phyloP scores from a whole-genome alignment of 1,140 invertebrate species.

The Geopemphigus sp. region DNA sequence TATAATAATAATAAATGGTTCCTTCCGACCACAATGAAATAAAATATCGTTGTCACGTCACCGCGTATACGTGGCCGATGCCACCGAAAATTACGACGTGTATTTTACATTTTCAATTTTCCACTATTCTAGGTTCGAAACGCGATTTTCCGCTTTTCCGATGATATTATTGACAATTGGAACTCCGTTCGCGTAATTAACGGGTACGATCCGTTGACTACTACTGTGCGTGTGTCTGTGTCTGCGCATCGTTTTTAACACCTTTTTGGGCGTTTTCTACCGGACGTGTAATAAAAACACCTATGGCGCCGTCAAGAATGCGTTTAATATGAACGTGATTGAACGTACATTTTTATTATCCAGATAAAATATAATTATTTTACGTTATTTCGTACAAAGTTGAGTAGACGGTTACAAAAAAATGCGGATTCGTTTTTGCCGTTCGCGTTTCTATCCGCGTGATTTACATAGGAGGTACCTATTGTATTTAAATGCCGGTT shows the following conservation, averaged over 20 bases:
- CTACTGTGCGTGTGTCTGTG: neutral
- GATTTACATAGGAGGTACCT: constrained; percentile 6
- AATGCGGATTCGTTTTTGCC: neutral
- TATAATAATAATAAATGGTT: too few species aligned
- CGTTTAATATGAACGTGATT: neutral
- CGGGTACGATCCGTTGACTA: neutral
- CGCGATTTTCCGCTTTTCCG: too few species aligned
- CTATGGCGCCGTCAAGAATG: neutral
- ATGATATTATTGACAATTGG: too few species aligned
- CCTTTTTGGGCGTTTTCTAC: neutral
- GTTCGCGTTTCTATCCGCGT: neutral
- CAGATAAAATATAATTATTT: neutral
- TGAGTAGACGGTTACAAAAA: neutral
- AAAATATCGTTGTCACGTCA: neutral
- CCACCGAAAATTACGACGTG: neutral
- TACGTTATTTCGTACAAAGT: neutral
- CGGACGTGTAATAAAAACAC: too few species aligned
- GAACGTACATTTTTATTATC: neutral
- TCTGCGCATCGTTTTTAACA: neutral
- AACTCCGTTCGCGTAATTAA: too few species aligned
- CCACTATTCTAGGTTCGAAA: neutral
- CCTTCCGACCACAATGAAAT: neutral
- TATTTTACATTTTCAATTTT: neutral
- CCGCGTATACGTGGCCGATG: neutral
- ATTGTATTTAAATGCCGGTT: constrained; percentile 18